phyloP scores from a whole-genome alignment of 30 jellyfish, hydroid and myxozoan genomes.

The Chrysaora quinquecirrha region DNA sequence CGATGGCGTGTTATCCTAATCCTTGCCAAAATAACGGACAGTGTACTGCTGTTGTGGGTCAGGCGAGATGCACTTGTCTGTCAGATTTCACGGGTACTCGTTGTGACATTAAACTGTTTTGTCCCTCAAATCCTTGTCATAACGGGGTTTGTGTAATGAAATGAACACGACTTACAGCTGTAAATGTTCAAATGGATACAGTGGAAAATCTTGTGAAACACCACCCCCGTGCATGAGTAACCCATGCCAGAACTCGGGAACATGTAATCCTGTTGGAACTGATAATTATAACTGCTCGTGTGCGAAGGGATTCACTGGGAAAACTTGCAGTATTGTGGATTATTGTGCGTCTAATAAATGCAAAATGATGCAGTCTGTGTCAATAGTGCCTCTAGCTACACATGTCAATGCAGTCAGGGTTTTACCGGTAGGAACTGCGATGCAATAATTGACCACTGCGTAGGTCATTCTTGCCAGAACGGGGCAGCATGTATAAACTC shows the following conservation, averaged over 20 bases:
- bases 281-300: background rate
- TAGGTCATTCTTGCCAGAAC: constrained; percentile 21
- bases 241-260: background rate
- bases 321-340: too few species aligned
- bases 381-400: background rate
- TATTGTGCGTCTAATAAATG: too few species aligned
- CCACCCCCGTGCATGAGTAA: background rate
- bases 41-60: background rate
- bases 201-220: background rate
- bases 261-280: too few species aligned
- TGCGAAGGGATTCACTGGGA: background rate
- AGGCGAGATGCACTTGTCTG: background rate
- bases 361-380: background rate
- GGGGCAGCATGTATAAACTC: constrained; percentile 37
- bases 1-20: background rate
- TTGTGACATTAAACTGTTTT: background rate
- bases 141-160: too few species aligned
- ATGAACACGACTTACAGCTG: too few species aligned
- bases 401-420: background rate
- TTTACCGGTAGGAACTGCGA: background rate
- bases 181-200: background rate
- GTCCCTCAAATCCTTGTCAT: background rate
- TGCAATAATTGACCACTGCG: constrained; percentile 10
- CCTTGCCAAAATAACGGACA: background rate
- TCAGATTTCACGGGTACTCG: background rate